Conservation (phyloP, 1,140 invertebrate species). For the Geopemphigus sp. region DNA sequence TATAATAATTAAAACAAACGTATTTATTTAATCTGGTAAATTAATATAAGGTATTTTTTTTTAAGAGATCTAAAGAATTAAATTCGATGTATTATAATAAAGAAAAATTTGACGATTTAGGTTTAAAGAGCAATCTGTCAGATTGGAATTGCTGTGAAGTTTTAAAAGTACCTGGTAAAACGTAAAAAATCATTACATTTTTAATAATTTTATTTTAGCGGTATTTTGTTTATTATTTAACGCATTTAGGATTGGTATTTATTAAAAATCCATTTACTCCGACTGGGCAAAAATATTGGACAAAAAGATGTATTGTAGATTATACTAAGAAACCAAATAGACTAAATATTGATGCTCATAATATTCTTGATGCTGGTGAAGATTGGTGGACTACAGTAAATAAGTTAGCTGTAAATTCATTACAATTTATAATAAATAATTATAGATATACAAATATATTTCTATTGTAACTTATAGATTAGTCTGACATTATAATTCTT, state of each 20-base stretch:
- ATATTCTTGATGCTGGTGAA: conserved; percentile 56
- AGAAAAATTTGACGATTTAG: background rate
- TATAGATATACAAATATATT: too few relatives aligned
- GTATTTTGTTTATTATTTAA: background rate
- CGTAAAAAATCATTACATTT: background rate
- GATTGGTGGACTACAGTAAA: conserved; percentile 58
- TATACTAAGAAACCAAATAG: conserved; percentile 76
- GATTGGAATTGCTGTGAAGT: conserved; percentile 44
- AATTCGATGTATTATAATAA: background rate
- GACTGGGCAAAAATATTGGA: conserved; percentile 78
- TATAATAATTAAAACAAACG: background rate
- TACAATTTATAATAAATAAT: background rate
- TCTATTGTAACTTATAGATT: too few relatives aligned
- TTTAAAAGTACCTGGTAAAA: conserved; percentile 36
- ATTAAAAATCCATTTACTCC: conserved; percentile 81
- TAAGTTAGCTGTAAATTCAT: conserved; percentile 52
- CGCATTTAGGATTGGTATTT: conserved; percentile 67
- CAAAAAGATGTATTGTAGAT: conserved; percentile 70
- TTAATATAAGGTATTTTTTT: background rate
- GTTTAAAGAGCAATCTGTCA: conserved; percentile 37
- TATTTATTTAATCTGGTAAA: background rate
- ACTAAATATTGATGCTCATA: conserved; percentile 70
- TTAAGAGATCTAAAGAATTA: background rate
- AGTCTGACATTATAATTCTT: too few relatives aligned
- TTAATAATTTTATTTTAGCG: background rate